Evolutionary conservation across 2,797 vertebrate species (phyloP).

Genomic region (Halcyon leucocephala): DNA sequence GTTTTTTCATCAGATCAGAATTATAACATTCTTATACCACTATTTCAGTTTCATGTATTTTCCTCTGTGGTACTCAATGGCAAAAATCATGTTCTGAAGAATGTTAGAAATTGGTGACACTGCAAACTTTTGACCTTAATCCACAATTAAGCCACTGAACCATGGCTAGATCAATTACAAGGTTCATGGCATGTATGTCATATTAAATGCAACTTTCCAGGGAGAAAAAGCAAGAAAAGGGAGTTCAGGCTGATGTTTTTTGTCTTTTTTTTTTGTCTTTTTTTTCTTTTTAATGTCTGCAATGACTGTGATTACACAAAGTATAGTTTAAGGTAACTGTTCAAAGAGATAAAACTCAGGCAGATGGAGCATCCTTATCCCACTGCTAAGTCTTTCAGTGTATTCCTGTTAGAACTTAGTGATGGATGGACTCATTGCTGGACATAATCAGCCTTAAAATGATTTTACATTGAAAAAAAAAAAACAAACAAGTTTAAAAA

Average conservation of each 20-base stretch:
- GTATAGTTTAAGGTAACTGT: not conserved
- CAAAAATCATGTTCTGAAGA: not conserved
- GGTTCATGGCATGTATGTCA: rapidly evolving
- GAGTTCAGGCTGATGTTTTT: not conserved
- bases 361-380: not conserved
- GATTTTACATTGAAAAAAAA: not conserved
- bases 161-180: not conserved
- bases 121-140: not conserved
- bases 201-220: not conserved
- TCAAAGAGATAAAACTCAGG: not conserved
- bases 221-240: not conserved
- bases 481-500: not conserved
- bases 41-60: not conserved
- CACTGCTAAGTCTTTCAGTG: not conserved
- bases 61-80: not conserved
- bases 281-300: not conserved
- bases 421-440: not conserved
- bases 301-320: not conserved
- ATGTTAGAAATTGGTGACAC: not conserved
- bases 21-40: not conserved
- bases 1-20: not conserved
- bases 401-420: not conserved
- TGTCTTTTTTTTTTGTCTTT: not conserved
- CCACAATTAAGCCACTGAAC: not conserved
- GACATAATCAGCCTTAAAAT: not conserved